phyloP scores from a whole-genome alignment of 2,888 invertebrate species.

The Drosophila picticornis region DNA sequence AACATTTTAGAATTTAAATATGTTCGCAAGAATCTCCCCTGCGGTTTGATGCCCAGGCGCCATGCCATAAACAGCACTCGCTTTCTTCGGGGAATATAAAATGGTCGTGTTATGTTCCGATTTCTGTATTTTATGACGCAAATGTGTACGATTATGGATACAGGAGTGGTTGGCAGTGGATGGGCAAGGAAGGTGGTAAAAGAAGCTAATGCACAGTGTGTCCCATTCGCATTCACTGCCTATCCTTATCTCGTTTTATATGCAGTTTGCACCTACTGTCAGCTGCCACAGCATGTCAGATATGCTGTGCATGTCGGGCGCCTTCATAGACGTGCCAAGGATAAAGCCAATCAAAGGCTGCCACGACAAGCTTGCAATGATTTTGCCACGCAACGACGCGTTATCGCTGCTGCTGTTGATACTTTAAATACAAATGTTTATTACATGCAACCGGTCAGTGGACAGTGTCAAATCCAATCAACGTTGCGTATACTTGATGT shows the following conservation, averaged over 20 bases:
- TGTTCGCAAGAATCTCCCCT: neutral
- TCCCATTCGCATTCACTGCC: neutral
- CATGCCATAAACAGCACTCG: conserved; percentile 20
- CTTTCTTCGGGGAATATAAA: conserved; percentile 43
- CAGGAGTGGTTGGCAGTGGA: conserved; percentile 17
- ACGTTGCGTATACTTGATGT: conserved; percentile 69
- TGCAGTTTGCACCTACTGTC: conserved; percentile 50
- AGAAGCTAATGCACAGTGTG: conserved; percentile 50
- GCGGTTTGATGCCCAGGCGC: conserved; percentile 23
- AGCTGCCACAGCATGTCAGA: conserved; percentile 76
- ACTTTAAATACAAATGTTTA: conserved; percentile 66
- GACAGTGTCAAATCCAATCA: conserved; percentile 74
- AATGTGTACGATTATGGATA: conserved; percentile 67
- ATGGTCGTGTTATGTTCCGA: conserved; percentile 54
- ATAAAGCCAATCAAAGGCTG: conserved; percentile 60
- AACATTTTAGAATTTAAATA: conserved; percentile 9
- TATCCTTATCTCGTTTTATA: conserved; percentile 25
- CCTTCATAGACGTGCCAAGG: conserved; percentile 70
- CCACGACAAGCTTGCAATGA: conserved; percentile 34
- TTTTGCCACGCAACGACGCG: neutral
- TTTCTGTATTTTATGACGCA: conserved; percentile 65
- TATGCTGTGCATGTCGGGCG: conserved; percentile 72
- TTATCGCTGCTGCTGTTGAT: conserved; percentile 16
- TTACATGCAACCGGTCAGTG: conserved; percentile 53
- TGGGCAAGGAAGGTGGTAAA: conserved; percentile 44